Evolutionary conservation across 2,797 vertebrate species (phyloP), one percentile per base, ranked within the genome.

Genomic region (Myotis pilosus): DNA sequence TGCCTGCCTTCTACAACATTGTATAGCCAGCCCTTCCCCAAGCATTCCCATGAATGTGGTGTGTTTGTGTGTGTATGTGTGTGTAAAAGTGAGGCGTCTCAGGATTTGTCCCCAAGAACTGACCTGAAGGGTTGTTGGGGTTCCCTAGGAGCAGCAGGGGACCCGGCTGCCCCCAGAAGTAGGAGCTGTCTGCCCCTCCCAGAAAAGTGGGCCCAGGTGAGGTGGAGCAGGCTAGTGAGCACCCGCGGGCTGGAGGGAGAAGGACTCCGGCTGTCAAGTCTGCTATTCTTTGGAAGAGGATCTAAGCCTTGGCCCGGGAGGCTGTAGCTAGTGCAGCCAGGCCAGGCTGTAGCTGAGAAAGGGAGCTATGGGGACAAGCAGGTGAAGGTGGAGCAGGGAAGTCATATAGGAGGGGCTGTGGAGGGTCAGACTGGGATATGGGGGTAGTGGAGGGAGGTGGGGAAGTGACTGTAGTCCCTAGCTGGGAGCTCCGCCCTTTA

Each of bases 21-120:
- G 51, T 91, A 30, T 36, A 22, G 49, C 81, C 96, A 22, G 49
- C 81, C 96, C 85, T 89, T 96, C 79, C 92, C 93, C 90, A 85
- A 30, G 91, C 78, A 74, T 93, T 88, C 81, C 85, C 93, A 72
- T 30, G 89, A 82, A 69, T 82, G 91, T 71, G 66, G 36, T 33
- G 80, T 95, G 49, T 87, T 30, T 64, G 78, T 66, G 76, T 92
- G 71, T 74, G 33, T 93, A 69, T 33, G 49, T 13, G 38, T 23
- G 36, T 11, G 53, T 80, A 68, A 68, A 95, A 86, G 51, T 25
- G 87, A 93, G 57, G 53, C 22, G 28, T 83, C 38, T 47, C 66
- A 60, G 78, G 78, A 57, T 49, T 62, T 71, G 64, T 60, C 51
- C 47, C 53, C 36, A 80, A 93, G 78, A 74, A 20, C 53, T n/a